Evolutionary conservation across 2,797 vertebrate genomes (phyloP).

Genomic region (Botia almorhae): DNA sequence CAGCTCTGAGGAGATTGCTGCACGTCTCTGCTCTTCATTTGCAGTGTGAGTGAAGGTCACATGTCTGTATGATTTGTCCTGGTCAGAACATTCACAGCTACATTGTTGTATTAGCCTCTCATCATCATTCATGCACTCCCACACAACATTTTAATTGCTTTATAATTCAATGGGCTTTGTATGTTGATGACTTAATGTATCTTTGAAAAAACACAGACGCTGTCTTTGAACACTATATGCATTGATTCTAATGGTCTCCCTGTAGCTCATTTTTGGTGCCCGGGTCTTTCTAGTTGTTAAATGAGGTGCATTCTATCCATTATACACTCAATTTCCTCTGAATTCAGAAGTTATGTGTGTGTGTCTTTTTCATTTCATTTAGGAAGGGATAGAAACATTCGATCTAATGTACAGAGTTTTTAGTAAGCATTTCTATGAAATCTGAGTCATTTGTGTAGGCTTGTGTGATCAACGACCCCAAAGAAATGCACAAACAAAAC

Average conservation of each 20-base stretch:
- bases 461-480: no score
- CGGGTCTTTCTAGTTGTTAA: conserved; percentile 10
- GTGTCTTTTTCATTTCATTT: background rate
- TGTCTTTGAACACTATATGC: background rate
- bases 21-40: conserved; percentile 11
- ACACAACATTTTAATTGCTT: conserved; percentile 40
- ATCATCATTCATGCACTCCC: conserved; percentile 22
- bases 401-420: no score
- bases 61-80: conserved; percentile 37
- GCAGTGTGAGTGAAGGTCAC: conserved; percentile 8
- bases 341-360: background rate
- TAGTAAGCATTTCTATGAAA: no score
- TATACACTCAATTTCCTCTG: background rate
- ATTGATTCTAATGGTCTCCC: background rate
- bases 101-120: conserved; percentile 2
- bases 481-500: background rate
- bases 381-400: no score
- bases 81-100: conserved; percentile 25
- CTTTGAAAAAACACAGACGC: background rate
- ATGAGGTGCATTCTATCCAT: conserved; percentile 8
- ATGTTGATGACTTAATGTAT: conserved; percentile 18
- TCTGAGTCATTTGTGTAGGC: background rate
- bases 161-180: conserved; percentile 40
- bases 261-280: background rate
- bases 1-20: conserved; percentile 13